Conservation (phyloP, 2,888 invertebrate species). For the Trichopria drosophilae region DNA sequence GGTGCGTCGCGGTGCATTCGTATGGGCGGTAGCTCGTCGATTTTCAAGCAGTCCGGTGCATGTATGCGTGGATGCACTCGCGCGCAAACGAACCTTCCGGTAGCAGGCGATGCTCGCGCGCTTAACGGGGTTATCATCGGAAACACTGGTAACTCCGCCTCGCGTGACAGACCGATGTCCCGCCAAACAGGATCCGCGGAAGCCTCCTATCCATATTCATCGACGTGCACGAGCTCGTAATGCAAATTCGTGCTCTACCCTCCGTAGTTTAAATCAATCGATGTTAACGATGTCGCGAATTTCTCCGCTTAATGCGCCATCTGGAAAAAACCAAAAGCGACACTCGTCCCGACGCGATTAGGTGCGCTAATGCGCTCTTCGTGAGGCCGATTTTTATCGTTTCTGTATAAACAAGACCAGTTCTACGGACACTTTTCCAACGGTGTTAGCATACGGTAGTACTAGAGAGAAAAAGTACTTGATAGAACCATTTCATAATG, state of each 20-base stretch:
- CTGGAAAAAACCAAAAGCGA: too few species aligned
- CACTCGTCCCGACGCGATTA: too few species aligned
- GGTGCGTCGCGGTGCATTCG: too few species aligned
- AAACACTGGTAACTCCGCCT: constrained; percentile 50
- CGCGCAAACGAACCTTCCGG: constrained; percentile 6
- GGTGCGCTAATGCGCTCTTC: too few species aligned
- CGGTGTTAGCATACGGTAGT: too few species aligned
- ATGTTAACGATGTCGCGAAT: constrained; percentile 15
- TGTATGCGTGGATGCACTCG: not conserved
- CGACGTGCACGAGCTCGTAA: constrained; percentile 6
- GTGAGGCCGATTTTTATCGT: too few species aligned
- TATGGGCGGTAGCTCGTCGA: too few species aligned
- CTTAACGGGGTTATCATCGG: constrained; percentile 54
- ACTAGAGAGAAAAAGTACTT: too few species aligned
- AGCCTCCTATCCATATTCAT: constrained; percentile 32
- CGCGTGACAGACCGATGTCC: constrained; percentile 51
- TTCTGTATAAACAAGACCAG: too few species aligned
- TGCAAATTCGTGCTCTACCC: not conserved
- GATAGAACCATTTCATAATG: too few species aligned
- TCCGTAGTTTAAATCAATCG: constrained; percentile 22
- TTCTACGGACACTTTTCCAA: too few species aligned
- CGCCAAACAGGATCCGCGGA: constrained; percentile 40
- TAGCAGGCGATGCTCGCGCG: constrained; percentile 35
- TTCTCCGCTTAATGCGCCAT: too few species aligned
- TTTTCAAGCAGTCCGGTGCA: not conserved